Evolutionary conservation across 2,888 invertebrate species (phyloP), one percentile per base, ranked within the genome.

Genomic region (Eupeodes latifasciatus): DNA sequence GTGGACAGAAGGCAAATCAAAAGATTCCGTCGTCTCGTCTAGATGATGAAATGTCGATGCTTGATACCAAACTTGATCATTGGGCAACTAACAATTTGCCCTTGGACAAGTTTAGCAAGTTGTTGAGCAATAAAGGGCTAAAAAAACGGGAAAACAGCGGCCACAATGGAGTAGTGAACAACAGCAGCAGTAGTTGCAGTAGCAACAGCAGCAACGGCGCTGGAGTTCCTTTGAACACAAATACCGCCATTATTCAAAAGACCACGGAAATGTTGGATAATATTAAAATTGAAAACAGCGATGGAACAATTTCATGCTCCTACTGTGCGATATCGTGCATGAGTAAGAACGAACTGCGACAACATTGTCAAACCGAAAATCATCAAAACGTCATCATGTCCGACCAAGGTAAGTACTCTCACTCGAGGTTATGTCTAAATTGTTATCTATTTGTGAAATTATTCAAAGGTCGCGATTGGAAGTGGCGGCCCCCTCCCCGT

Each of bases 361-460:
- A 94, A 66, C 95, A 95, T 92, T 95, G 95, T 91, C 95, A 95
- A 91, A 95, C 95, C n/a, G 95, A 95, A 90, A 93, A 93, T 86
- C 96, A 96, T 92, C 95, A 95, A 91, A 94, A 94, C 89, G 95
- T 95, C 89, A 95, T 96, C 89, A 96, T 96, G 95, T 96, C 96
- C 11, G 96, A 96, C 92, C 96, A 96, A 92, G 96, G 95, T 91
- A 90, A 83, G 89, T 61, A 64, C 10, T 40, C 10, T 40, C 10
- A 12, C 19, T 11, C 10, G 9, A 6, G 0, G 4, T n/a, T 49
- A 16, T 16, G 61, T 55, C 47, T 16, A 5, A 7, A 36, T 44
- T 75, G 10, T 12, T 53, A 36, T 51, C 27, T 57, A 55, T 40
- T 69, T 76, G 11, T 69, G 51, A 74, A 49, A 34, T 34, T 75